Evolutionary conservation across 37 sponge, comb jelly and placozoan genomes (phyloP).

Genomic region (Aphrocallistes beatrix): DNA sequence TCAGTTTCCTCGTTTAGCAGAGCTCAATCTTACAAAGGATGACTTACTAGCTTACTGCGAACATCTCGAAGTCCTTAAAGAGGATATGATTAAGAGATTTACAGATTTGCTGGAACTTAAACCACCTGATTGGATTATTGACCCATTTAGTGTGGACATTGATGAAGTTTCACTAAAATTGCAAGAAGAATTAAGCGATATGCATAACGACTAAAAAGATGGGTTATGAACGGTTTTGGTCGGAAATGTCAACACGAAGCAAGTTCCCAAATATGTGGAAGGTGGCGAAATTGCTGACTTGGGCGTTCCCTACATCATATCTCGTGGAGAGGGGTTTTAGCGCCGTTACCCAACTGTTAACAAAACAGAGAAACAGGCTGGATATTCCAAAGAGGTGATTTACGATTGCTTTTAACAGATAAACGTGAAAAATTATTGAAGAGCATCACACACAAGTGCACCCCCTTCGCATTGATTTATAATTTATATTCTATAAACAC

Average conservation of each 20-base stretch:
- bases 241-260: constrained; percentile 1
- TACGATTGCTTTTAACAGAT: constrained; percentile 13
- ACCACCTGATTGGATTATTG: constrained; percentile 17
- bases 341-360: constrained; percentile 13
- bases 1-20: constrained; percentile 14
- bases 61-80: constrained; percentile 14
- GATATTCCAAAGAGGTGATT: constrained; percentile 19
- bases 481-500: too few relatives aligned
- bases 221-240: constrained; percentile 5
- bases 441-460: too few relatives aligned
- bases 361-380: constrained; percentile 14
- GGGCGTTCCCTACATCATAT: background rate
- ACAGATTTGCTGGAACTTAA: constrained; percentile 16
- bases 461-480: too few relatives aligned
- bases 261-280: constrained; percentile 14
- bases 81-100: constrained; percentile 16
- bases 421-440: too few relatives aligned
- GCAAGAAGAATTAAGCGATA: background rate
- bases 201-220: background rate
- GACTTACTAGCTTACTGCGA: constrained; percentile 19
- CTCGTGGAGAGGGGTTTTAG: constrained; percentile 17
- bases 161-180: constrained; percentile 12
- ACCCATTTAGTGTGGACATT: constrained; percentile 18
- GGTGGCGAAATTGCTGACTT: constrained; percentile 7
- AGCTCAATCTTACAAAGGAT: constrained; percentile 8